These are phyloP conservation scores for Isurus oxyrinchus DNA, from an alignment of 2,113 vertebrate species.

Conservation along the genomic window DNA sequence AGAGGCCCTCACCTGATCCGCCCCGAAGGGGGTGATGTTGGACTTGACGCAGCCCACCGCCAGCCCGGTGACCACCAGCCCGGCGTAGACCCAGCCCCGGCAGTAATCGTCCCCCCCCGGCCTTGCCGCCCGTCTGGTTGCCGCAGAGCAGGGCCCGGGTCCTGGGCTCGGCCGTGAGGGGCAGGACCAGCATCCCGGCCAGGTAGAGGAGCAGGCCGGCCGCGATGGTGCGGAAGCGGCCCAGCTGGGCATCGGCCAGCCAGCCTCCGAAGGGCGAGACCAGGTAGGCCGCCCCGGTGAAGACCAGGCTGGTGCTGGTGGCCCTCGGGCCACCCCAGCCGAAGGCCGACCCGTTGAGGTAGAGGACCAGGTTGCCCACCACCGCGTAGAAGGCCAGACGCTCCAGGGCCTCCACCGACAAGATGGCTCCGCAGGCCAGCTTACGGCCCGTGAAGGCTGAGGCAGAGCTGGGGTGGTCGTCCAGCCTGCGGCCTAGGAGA, in stretches of 20 bases:
- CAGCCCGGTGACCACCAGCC: conserved; percentile 50
- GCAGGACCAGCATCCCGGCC: conserved; percentile 41
- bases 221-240: conserved; percentile 42
- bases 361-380: conserved; percentile 47
- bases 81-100: conserved; percentile 46
- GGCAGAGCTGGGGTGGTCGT: neutral
- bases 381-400: conserved; percentile 51
- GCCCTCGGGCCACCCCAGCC: conserved; percentile 46
- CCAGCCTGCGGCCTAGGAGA: conserved; percentile 34
- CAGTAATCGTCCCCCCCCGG: conserved; percentile 47
- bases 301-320: conserved; percentile 42
- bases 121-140: neutral
- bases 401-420: conserved; percentile 48
- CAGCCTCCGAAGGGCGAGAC: conserved; percentile 51
- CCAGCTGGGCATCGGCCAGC: conserved; percentile 52
- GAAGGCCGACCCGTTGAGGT: conserved; percentile 47
- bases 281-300: conserved; percentile 51
- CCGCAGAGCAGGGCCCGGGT: conserved; percentile 49
- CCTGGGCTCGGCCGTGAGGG: conserved; percentile 24
- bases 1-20: conserved; percentile 52
- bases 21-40: conserved; percentile 54
- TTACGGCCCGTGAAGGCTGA: neutral
- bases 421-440: conserved; percentile 36
- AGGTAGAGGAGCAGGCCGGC: conserved; percentile 50
- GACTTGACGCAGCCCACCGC: conserved; percentile 50